Base-by-base conservation (phyloP, 1,140 invertebrate genomes). In the Zophobas atratus region DNA sequence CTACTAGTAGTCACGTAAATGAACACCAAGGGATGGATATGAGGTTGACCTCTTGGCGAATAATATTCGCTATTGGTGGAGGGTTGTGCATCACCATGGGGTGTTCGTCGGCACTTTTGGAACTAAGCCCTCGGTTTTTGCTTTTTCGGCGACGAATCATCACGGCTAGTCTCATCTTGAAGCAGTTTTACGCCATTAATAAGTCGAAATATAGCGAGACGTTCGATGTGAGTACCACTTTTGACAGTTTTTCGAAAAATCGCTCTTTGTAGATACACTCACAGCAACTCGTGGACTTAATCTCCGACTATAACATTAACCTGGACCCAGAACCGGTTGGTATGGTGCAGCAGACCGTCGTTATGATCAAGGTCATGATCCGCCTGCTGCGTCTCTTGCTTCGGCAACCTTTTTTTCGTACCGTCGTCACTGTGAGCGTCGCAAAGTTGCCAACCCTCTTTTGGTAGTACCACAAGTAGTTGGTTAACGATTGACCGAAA, bases 161-260 rank as follows among this genome's bases (percentile, higher is more conserved):
- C 3, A 73, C 80, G 55, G 82, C 82, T 6, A n/a, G 80, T 6
- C 43, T 63, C 39, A 74, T 78, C 1, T 35, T 84, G 0, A 82
- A 81, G 33, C 74, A 81, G 60, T 82, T 83, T 32, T 84, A 81
- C 57, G 80, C 83, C 6, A 80, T 84, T 20, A 84, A 84, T 53
- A 82, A 80, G 32, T 83, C 82, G 0, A 84, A 82, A 57, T 80
- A 83, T 67, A 75, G 76, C 39, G 80, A 81, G 39, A 79, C 72
- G 32, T 83, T 80, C 71, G 60, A 78, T 34, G 80, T 84, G 56
- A 71, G 63, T 77, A 35, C 36, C 32, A 34, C 35, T 35, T 51
- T 63, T 33, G n/a, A 36, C n/a, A 46, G 43, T 57, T 60, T 34
- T 56, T 55, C 35, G n/a, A 46, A 51, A 34, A 6, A n/a, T 46